Conservation (phyloP, 92 coral and sea anemone species). For the Zoanthus gigantus region DNA sequence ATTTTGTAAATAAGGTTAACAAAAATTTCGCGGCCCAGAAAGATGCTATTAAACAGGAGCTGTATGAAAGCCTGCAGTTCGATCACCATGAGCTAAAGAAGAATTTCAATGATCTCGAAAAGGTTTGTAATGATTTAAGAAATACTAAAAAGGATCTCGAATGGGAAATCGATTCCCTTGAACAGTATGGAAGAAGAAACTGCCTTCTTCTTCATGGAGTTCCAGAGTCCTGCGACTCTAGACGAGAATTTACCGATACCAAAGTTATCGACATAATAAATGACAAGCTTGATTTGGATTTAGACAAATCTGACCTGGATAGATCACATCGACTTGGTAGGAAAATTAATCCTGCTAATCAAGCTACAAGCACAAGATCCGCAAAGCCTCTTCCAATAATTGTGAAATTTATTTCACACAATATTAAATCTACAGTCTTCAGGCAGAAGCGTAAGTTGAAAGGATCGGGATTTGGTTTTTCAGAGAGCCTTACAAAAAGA, state of each 20-base stretch:
- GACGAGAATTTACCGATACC: not conserved
- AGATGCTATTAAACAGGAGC: constrained; percentile 37
- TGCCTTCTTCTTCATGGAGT: constrained; percentile 35
- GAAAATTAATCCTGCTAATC: constrained; percentile 12
- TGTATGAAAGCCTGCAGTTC: constrained; percentile 33
- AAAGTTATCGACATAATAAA: constrained; percentile 28
- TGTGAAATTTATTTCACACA: constrained; percentile 20
- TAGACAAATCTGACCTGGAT: not conserved
- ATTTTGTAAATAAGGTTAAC: constrained; percentile 12
- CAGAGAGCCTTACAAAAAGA: constrained; percentile 35
- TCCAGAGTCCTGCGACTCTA: constrained; percentile 5
- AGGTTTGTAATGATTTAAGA: constrained; percentile 26
- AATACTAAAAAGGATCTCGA: constrained; percentile 23
- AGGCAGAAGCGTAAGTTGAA: constrained; percentile 21
- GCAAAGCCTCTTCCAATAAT: constrained; percentile 41
- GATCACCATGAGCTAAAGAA: constrained; percentile 14
- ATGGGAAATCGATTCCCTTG: constrained; percentile 23
- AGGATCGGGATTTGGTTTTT: constrained; percentile 25
- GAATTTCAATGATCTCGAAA: constrained; percentile 26
- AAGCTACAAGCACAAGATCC: constrained; percentile 26
- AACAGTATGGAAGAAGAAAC: constrained; percentile 40
- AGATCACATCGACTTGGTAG: not conserved
- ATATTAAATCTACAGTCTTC: not conserved
- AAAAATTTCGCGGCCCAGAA: constrained; percentile 22
- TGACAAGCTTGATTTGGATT: constrained; percentile 24